Conservation (phyloP, 1,140 invertebrate genomes). For the Drosophila parvula region DNA sequence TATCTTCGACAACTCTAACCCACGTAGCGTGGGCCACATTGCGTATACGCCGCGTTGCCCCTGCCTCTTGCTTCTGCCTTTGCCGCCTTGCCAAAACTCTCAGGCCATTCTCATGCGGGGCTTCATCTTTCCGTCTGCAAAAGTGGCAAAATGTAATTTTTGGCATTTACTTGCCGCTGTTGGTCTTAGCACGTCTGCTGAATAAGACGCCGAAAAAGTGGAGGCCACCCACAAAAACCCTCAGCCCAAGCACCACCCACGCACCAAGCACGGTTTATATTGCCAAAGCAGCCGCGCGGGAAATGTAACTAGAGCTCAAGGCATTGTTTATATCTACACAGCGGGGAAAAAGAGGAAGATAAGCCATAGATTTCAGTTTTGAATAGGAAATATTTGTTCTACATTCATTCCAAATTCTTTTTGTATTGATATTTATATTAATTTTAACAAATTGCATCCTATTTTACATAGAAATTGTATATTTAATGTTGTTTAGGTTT, state of each 20-base stretch:
- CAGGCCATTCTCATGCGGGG: constrained; percentile 13
- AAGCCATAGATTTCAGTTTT: neutral
- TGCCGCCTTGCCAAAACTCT: constrained; percentile 9
- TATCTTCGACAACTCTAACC: constrained; percentile 77
- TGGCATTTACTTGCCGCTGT: constrained; percentile 67
- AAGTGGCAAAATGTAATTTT: constrained; percentile 83
- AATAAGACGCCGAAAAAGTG: constrained; percentile 9
- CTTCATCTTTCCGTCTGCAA: constrained; percentile 74
- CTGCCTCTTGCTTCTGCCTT: neutral
- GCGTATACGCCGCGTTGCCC: constrained; percentile 62
- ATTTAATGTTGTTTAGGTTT: no score
- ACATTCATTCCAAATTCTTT: neutral
- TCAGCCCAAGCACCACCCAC: constrained; percentile 21
- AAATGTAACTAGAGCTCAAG: constrained; percentile 50
- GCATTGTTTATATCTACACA: constrained; percentile 53
- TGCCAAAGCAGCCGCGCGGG: constrained; percentile 47
- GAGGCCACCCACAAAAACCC: neutral
- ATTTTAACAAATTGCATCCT: no score
- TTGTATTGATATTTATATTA: no score
- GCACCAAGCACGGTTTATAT: constrained; percentile 42
- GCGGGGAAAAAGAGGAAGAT: neutral
- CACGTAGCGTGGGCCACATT: constrained; percentile 58
- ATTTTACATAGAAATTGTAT: neutral
- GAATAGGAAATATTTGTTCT: no score
- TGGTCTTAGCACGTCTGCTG: constrained; percentile 51